Conservation (phyloP, 2,113 vertebrate species). For the Talpa occidentalis region DNA sequence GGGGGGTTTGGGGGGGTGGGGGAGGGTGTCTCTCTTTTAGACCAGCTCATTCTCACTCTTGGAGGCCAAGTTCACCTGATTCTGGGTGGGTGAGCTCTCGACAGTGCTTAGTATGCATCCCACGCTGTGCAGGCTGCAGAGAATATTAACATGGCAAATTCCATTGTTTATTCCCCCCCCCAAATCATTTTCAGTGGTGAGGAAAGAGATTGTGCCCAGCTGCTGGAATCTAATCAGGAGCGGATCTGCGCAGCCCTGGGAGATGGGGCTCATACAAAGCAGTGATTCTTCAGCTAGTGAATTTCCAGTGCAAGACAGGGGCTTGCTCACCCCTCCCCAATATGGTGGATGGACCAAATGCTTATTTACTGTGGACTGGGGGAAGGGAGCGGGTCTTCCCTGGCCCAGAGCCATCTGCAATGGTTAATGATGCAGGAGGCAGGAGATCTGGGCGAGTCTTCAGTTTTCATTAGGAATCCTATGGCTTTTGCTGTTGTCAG, state of each 20-base stretch:
- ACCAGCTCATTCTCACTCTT: neutral
- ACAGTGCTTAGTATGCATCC: constrained; percentile 40
- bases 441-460: neutral
- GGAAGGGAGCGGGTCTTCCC: neutral
- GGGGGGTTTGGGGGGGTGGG: too few species aligned
- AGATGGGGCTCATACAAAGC: neutral
- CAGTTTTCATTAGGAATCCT: constrained; percentile 58
- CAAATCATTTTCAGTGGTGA: constrained; percentile 31
- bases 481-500: constrained; percentile 21
- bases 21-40: neutral
- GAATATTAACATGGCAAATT: constrained; percentile 56
- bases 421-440: neutral
- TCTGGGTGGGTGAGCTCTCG: neutral
- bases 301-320: constrained; percentile 41
- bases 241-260: neutral
- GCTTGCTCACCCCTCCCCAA: neutral
- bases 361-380: neutral
- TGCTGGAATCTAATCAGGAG: constrained; percentile 65
- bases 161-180: constrained; percentile 51
- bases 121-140: constrained; percentile 49
- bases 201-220: constrained; percentile 54
- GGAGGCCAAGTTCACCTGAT: neutral
- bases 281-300: constrained; percentile 48
- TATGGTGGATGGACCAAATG: neutral
- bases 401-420: neutral